Percentiles rank a stretch among this genome's conserved stretches.
phyloP scores from a whole-genome alignment of 2,888 invertebrate genomes.

The Opisthograptis luteolata region DNA sequence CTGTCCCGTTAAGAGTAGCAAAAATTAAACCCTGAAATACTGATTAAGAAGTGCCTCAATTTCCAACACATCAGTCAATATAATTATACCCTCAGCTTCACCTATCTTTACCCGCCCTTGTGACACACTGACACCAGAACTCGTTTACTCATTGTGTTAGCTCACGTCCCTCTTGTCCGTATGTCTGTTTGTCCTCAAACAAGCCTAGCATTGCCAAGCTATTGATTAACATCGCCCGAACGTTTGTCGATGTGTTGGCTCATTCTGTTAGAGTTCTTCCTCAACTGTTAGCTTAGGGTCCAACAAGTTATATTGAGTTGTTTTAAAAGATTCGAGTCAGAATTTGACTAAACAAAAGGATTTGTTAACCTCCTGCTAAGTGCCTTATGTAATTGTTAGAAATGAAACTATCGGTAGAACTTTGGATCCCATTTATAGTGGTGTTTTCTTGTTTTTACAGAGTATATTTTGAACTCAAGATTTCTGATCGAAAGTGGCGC shows the following conservation, averaged over 20 bases:
- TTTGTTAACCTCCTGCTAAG: background rate
- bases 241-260: conserved; percentile 16
- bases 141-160: conserved; percentile 19
- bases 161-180: conserved; percentile 20
- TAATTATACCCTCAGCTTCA: conserved; percentile 1
- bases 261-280: conserved; percentile 13
- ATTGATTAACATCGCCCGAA: conserved; percentile 30
- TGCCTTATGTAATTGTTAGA: conserved; percentile 7
- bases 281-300: conserved; percentile 9
- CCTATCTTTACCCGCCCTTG: conserved; percentile 23
- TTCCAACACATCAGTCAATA: too few species aligned
- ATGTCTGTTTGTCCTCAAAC: conserved; percentile 21
- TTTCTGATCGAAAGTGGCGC: too few species aligned
- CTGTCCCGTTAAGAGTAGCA: too few species aligned
- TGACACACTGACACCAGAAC: conserved; percentile 30
- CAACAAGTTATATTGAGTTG: conserved; percentile 12
- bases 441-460: too few species aligned
- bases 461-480: too few species aligned
- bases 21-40: too few species aligned
- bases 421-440: too few species aligned
- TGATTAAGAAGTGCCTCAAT: background rate
- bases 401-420: too few species aligned
- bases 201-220: conserved; percentile 6
- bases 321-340: conserved; percentile 23
- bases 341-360: background rate